Base-by-base conservation (phyloP, 2,113 vertebrate species). In the Podocnemis expansa region DNA sequence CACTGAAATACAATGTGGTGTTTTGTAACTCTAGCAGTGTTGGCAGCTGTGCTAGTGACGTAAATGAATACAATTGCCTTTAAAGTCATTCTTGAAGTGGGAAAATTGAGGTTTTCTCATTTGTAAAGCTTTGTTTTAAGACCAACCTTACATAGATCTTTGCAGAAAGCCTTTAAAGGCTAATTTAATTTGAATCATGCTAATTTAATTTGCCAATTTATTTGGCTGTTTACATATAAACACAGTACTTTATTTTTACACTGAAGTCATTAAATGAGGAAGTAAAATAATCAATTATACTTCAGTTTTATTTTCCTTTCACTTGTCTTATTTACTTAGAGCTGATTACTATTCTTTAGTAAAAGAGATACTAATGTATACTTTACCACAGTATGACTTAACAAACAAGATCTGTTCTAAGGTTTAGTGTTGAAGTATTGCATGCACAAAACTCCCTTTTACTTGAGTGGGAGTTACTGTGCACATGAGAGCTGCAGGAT, bases 41-140 rank as follows among this genome's bases (percentile, higher is more conserved):
- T 55, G 80, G 82, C 87, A 95, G 91, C 94, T 96, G 92, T 92
- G 87, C 79, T 89, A 87, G 78, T 95, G 97, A 96, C 91, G 85
- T 92, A 96, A 97, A 88, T 92, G 73, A 88, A 87, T 75, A 83
- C 12, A 87, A 87, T 89, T 84, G 56, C 52, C 75, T 80, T 90
- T 92, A 51, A 89, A 82, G 58, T 89, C 82, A 89, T 95, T 95
- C 90, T 82, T 88, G 75, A 67, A 91, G 83, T 45, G 70, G 43
- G 16, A 45, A 87, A 87, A 43, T 87, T 82, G 89, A 89, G 78
- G 41, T 88, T 95, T 94, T 95, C 81, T 94, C 79, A 45, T 58
- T 82, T 60, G 24, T 76, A 83, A 51, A 38, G 2, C 22, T 85
- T 86, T 41, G 25, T 21, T 19, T 76, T 93, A 89, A 84, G 82